Evolutionary conservation across 1,140 invertebrate genomes (phyloP).

Genomic region (Pristionchus pacificus): DNA sequence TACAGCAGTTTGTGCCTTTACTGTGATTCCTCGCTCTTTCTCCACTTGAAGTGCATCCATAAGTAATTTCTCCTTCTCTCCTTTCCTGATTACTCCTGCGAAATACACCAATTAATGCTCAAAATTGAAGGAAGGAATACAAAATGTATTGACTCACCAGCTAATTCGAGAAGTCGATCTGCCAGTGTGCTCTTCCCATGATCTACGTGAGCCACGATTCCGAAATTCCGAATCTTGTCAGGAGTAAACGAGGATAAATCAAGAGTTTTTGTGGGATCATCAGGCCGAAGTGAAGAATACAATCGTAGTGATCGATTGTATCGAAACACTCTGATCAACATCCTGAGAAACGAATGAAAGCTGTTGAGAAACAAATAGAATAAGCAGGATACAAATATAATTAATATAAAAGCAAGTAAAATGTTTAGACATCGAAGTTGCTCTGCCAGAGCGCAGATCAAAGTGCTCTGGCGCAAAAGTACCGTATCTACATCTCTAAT

Average conservation of each 20-base stretch:
- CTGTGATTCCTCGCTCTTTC: conserved; percentile 85
- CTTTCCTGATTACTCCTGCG: conserved; percentile 37
- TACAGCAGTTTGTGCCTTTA: conserved; percentile 92
- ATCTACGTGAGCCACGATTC: conserved; percentile 94
- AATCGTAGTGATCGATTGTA: not conserved
- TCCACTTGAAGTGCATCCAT: conserved; percentile 84
- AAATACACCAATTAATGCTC: too few species aligned
- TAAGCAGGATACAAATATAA: too few species aligned
- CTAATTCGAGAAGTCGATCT: conserved; percentile 82
- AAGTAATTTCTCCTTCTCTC: conserved; percentile 66
- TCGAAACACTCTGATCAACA: not conserved
- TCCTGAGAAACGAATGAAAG: too few species aligned
- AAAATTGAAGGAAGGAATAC: not conserved
- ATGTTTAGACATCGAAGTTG: too few species aligned
- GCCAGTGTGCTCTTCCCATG: conserved; percentile 95
- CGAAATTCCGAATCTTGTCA: conserved; percentile 64
- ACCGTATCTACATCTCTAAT: too few species aligned
- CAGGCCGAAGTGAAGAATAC: conserved; percentile 1
- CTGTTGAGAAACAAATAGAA: too few species aligned
- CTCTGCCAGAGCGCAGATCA: too few species aligned
- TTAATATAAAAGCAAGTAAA: too few species aligned
- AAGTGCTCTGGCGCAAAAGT: too few species aligned
- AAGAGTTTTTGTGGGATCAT: conserved; percentile 20
- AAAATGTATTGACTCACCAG: conserved; percentile 53
- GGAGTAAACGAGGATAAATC: conserved; percentile 19